A percentile compares a stretch with the other conserved stretches of the same genome.
These are phyloP conservation scores for Nothoprocta perdicaria DNA, from an alignment of 2,113 vertebrate species.

Conservation along the genomic window DNA sequence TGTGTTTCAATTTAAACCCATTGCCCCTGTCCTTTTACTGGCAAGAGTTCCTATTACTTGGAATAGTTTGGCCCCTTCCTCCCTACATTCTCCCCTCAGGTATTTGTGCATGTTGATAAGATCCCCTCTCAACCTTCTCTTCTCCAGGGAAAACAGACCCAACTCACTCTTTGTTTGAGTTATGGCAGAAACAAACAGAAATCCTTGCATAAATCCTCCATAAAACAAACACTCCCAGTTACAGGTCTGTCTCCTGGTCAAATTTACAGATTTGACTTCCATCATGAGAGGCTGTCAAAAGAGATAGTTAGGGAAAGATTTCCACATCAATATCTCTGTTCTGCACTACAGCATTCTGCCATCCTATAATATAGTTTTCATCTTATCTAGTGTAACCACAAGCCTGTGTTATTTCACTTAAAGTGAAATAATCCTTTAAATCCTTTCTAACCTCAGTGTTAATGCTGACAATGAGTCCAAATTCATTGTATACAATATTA, in stretches of 20 bases:
- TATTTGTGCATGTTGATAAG: too few species aligned
- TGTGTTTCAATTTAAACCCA: too few species aligned
- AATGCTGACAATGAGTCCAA: background rate
- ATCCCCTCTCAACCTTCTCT: too few species aligned
- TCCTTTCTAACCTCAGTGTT: background rate
- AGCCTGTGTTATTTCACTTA: background rate
- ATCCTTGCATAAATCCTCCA: background rate
- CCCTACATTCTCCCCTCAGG: too few species aligned
- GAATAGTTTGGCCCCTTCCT: too few species aligned
- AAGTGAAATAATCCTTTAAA: background rate
- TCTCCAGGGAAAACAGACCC: too few species aligned
- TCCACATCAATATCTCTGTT: background rate
- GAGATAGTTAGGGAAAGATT: background rate
- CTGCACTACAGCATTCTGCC: background rate
- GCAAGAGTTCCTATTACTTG: too few species aligned
- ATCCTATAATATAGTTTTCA: background rate
- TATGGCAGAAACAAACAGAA: background rate
- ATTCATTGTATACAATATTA: too few species aligned
- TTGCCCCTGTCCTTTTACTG: too few species aligned
- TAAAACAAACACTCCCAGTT: background rate
- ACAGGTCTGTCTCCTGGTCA: background rate
- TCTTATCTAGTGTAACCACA: background rate
- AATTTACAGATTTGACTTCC: background rate
- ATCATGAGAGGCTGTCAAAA: background rate
- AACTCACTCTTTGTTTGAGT: background rate